Evolutionary conservation across 2,888 invertebrate species (phyloP).

Genomic region (Diploptera punctata): DNA sequence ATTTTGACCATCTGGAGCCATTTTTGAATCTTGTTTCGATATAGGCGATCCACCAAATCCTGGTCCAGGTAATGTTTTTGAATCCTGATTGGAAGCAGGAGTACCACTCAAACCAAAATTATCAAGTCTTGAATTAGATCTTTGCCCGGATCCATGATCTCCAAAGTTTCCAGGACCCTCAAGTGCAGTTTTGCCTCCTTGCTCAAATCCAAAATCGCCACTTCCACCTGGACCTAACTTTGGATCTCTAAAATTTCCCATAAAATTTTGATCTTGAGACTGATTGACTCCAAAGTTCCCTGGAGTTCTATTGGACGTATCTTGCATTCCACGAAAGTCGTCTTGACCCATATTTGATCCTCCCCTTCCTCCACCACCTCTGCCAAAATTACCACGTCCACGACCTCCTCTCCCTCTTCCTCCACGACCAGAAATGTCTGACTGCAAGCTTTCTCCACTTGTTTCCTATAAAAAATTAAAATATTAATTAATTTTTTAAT

Average conservation of each 20-base stretch:
- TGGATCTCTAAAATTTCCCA: not conserved
- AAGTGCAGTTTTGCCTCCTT: no score
- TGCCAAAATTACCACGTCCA: conserved; percentile 10
- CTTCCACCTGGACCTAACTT: not conserved
- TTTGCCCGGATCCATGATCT: not conserved
- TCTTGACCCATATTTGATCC: conserved; percentile 13
- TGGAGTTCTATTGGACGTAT: not conserved
- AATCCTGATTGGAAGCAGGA: not conserved
- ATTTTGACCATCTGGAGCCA: not conserved
- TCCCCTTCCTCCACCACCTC: not conserved
- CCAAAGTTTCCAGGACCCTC: not conserved
- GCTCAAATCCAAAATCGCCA: not conserved
- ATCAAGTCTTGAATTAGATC: not conserved
- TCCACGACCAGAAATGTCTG: conserved; percentile 3
- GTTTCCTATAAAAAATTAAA: not conserved
- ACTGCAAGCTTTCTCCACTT: not conserved
- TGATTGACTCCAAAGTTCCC: not conserved
- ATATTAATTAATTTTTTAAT: no score
- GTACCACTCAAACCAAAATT: conserved; percentile 2
- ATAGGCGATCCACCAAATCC: not conserved
- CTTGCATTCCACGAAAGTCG: not conserved
- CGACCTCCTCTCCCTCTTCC: conserved; percentile 18
- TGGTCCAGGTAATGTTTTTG: not conserved
- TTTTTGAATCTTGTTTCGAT: conserved; percentile 17
- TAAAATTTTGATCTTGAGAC: conserved; percentile 5